These are phyloP conservation scores for Elmis aenea DNA, from an alignment of 2,888 invertebrate genomes.

Conservation along the genomic window DNA sequence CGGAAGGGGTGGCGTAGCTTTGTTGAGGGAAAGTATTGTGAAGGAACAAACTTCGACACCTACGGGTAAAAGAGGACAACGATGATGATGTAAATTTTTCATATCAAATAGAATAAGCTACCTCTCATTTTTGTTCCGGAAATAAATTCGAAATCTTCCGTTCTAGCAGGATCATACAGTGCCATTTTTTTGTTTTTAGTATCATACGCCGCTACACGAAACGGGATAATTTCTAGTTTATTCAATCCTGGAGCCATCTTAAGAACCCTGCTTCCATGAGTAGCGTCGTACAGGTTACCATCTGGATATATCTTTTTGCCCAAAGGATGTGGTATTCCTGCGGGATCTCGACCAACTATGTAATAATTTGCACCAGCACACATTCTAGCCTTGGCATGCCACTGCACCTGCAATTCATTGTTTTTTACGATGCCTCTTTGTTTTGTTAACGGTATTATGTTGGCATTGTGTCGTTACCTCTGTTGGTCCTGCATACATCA, in stretches of 20 bases:
- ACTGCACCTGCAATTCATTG: too few relatives aligned
- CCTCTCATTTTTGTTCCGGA: slow-evolving; percentile 95
- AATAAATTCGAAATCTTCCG: slow-evolving; percentile 94
- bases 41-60: too few relatives aligned
- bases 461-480: slow-evolving; percentile 50
- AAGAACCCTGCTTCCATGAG: slow-evolving; percentile 88
- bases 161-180: slow-evolving; percentile 86
- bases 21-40: too few relatives aligned
- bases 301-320: slow-evolving; percentile 52
- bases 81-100: too few relatives aligned
- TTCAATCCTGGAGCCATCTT: slow-evolving; percentile 93
- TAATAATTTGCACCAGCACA: slow-evolving; percentile 97
- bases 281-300: slow-evolving; percentile 87
- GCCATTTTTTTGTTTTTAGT: slow-evolving; percentile 78
- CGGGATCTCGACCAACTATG: slow-evolving; percentile 98
- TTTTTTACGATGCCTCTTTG: too few relatives aligned
- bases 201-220: slow-evolving; percentile 98
- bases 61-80: too few relatives aligned
- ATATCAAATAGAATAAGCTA: too few relatives aligned
- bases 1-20: too few relatives aligned
- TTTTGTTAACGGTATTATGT: too few relatives aligned
- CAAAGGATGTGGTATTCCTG: slow-evolving; percentile 92
- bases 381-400: slow-evolving; percentile 93
- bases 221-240: slow-evolving; percentile 92
- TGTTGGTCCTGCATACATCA: slow-evolving; percentile 99